Evolutionary conservation across 2,888 invertebrate species (phyloP).

Genomic region (Apomyelois bistriatella): DNA sequence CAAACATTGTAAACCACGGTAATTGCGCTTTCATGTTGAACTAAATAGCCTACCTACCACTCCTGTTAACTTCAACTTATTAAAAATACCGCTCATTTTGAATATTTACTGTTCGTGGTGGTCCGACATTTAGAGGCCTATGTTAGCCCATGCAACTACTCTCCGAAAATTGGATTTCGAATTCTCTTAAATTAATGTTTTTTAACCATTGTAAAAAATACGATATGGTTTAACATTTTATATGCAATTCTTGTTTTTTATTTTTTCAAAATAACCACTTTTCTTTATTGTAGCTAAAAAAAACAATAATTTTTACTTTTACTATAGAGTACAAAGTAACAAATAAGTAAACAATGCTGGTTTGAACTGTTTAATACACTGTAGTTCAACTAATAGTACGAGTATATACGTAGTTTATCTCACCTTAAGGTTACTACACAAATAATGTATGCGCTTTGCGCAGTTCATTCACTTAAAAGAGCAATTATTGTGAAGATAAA

Average conservation of each 20-base stretch:
- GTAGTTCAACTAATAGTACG: neutral
- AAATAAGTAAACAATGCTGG: neutral
- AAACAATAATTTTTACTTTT: too few relatives aligned
- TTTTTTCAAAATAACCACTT: too few relatives aligned
- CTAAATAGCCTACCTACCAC: conserved; percentile 7
- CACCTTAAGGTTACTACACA: conserved; percentile 33
- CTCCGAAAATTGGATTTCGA: too few relatives aligned
- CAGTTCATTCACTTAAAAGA: conserved; percentile 69
- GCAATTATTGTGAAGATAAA: conserved; percentile 42
- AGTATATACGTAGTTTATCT: neutral
- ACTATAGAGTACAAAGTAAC: too few relatives aligned
- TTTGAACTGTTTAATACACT: neutral
- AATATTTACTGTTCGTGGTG: conserved; percentile 32
- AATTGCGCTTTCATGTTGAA: conserved; percentile 23
- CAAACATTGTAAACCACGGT: conserved; percentile 18
- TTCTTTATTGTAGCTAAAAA: too few relatives aligned
- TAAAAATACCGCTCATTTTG: conserved; percentile 27
- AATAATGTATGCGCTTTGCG: conserved; percentile 45
- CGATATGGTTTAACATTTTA: too few relatives aligned
- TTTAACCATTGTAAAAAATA: too few relatives aligned
- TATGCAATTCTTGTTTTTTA: too few relatives aligned
- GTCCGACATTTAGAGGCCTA: neutral
- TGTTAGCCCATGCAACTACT: neutral
- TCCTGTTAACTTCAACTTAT: conserved; percentile 9
- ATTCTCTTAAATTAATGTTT: too few relatives aligned